Evolutionary conservation across 2,797 vertebrate species (phyloP).

Genomic region (Rhynchonycteris naso): DNA sequence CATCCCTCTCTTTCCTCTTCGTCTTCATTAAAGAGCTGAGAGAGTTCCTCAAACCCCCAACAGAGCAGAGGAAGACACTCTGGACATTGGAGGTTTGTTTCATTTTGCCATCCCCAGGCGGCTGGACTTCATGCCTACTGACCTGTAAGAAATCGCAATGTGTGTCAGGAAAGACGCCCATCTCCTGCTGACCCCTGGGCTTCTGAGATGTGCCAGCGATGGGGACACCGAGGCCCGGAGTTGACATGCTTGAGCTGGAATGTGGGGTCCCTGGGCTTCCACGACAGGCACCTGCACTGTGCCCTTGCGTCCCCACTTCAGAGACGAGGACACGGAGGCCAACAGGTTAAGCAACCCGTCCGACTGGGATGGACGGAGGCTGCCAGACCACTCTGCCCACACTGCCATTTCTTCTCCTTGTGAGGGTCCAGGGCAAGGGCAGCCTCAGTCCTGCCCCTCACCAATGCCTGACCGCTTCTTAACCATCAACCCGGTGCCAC

Average conservation of each 20-base stretch:
- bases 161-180: fast-evolving
- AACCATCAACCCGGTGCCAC: fast-evolving
- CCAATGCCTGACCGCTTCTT: fast-evolving
- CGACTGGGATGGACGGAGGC: fast-evolving
- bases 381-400: fast-evolving
- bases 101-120: fast-evolving
- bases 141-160: fast-evolving
- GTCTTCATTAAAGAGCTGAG: not conserved
- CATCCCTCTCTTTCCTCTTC: not conserved
- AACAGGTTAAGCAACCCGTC: fast-evolving
- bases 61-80: not conserved
- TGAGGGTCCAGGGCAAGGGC: fast-evolving
- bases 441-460: fast-evolving
- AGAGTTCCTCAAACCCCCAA: not conserved
- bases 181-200: fast-evolving
- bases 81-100: not conserved
- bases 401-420: fast-evolving
- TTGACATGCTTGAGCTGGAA: fast-evolving
- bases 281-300: fast-evolving
- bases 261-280: fast-evolving
- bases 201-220: fast-evolving
- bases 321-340: not conserved
- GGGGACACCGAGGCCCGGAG: fast-evolving
- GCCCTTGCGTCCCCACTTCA: fast-evolving
- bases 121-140: fast-evolving